Conservation (phyloP, 2,113 vertebrate species). For the Labeo rohita region DNA sequence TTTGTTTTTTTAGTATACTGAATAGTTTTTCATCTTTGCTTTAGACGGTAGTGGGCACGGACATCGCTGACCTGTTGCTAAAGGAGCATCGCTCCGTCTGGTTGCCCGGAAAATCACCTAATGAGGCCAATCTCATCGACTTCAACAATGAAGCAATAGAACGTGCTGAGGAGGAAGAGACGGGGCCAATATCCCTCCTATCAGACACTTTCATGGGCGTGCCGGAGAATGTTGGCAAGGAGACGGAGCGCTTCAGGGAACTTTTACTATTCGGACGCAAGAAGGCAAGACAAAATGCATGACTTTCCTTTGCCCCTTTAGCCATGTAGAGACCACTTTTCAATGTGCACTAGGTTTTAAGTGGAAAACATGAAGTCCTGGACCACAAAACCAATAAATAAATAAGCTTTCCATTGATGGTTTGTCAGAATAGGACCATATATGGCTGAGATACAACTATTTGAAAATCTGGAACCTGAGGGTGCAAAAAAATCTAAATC, state of each 20-base stretch:
- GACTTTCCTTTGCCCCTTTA: not conserved
- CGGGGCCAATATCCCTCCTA: slow-evolving; percentile 89
- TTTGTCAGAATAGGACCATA: too few species aligned
- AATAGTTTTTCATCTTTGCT: not conserved
- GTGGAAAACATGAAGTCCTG: not conserved
- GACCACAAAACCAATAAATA: too few species aligned
- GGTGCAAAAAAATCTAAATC: too few species aligned
- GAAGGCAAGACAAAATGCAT: slow-evolving; percentile 75
- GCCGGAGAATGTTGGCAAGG: slow-evolving; percentile 81
- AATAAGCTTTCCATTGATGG: too few species aligned
- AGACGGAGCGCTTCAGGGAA: slow-evolving; percentile 94
- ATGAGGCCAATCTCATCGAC: slow-evolving; percentile 95
- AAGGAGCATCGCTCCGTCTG: slow-evolving; percentile 92
- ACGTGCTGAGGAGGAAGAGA: slow-evolving; percentile 85
- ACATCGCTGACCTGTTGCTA: slow-evolving; percentile 91
- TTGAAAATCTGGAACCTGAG: too few species aligned
- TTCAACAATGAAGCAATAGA: slow-evolving; percentile 91
- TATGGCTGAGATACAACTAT: too few species aligned
- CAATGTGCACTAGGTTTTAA: not conserved
- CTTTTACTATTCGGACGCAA: slow-evolving; percentile 93
- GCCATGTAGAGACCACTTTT: not conserved
- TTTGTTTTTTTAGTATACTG: not conserved
- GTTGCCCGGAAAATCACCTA: slow-evolving; percentile 96
- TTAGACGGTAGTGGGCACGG: slow-evolving; percentile 96
- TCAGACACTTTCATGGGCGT: slow-evolving; percentile 81